Conservation (phyloP, 1,140 invertebrate genomes). For the Megalopta genalis region DNA sequence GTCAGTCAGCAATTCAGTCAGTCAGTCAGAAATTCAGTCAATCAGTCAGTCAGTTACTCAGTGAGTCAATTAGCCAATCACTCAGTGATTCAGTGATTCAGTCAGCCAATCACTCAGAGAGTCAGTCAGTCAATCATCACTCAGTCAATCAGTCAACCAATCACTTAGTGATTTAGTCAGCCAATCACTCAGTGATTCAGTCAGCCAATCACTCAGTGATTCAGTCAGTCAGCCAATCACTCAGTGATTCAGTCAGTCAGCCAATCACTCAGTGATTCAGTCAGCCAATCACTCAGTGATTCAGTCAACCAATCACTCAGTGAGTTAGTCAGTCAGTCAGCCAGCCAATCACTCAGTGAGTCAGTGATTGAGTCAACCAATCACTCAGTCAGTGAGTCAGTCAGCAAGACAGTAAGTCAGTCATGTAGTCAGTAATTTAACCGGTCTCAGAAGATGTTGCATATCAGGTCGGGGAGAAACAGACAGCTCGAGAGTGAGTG, state of each 20-base stretch:
- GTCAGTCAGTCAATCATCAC: not conserved
- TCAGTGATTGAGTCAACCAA: not conserved
- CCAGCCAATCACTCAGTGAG: not conserved
- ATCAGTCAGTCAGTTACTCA: not conserved
- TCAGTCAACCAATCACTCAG: not conserved
- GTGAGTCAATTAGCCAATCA: not conserved
- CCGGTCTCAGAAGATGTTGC: conserved; percentile 7
- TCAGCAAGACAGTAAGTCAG: not conserved
- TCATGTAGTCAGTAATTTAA: too few relatives aligned
- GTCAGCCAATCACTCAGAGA: not conserved
- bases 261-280: not conserved
- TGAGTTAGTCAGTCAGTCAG: not conserved
- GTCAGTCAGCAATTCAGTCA: not conserved
- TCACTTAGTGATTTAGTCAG: not conserved
- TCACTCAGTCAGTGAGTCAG: conserved; percentile 1
- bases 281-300: not conserved
- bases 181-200: too few relatives aligned
- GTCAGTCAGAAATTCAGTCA: not conserved
- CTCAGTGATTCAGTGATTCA: not conserved
- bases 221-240: too few relatives aligned
- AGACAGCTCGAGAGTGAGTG: conserved; percentile 6
- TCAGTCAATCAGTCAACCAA: not conserved
- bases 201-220: too few relatives aligned
- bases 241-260: too few relatives aligned
- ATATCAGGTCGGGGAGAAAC: not conserved